A percentile compares a stretch with the other conserved stretches of the same genome.
phyloP scores from a whole-genome alignment of 2,113 vertebrate genomes.

The Oreotragus oreotragus region DNA sequence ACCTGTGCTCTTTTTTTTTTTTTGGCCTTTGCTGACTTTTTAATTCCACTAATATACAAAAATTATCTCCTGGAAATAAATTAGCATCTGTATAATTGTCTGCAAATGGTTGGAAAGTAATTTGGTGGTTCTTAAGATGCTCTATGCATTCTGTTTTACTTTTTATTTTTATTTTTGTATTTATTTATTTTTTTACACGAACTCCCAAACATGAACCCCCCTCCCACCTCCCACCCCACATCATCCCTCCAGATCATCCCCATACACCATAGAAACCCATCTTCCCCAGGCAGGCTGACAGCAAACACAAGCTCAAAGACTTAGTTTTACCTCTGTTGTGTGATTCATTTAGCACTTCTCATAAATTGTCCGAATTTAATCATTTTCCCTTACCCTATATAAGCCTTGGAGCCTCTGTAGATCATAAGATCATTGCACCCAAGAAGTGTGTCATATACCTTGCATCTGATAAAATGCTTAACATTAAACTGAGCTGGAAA shows the following conservation, averaged over 20 bases:
- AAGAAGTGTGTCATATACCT: neutral
- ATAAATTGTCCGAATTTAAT: neutral
- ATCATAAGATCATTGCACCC: neutral
- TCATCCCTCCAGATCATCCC: no score
- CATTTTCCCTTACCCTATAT: neutral
- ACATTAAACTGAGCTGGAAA: neutral
- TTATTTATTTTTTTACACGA: no score
- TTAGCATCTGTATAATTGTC: neutral
- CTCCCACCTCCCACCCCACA: no score
- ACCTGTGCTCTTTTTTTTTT: neutral
- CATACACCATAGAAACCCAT: neutral
- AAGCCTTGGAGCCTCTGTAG: neutral
- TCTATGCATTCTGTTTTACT: slow-evolving; percentile 8
- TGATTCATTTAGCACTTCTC: neutral
- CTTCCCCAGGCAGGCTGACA: neutral
- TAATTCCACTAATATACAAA: slow-evolving; percentile 63
- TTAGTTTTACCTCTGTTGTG: neutral
- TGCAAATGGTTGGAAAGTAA: slow-evolving; percentile 53
- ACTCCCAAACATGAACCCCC: no score
- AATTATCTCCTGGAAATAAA: slow-evolving; percentile 66
- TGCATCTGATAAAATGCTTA: neutral
- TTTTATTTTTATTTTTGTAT: no score
- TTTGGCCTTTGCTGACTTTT: slow-evolving; percentile 65
- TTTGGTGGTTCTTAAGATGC: slow-evolving; percentile 38
- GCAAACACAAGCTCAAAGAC: neutral